Base-by-base conservation (phyloP, 1,140 invertebrate genomes). In the Philotrypesis tridentata region DNA sequence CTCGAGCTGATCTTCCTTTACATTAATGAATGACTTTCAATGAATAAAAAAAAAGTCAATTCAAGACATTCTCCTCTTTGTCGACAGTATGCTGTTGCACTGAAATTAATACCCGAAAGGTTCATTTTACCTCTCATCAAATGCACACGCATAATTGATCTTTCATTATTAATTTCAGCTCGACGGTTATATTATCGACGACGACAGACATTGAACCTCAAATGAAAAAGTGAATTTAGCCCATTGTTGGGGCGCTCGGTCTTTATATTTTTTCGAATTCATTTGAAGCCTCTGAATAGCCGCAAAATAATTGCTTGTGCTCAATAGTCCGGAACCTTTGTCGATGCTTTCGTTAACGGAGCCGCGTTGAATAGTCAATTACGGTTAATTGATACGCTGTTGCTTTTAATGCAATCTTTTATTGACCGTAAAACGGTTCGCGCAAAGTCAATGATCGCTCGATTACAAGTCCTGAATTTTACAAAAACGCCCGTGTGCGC, bases 21-120 rank as follows among this genome's bases (percentile, higher is more conserved):
- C 29, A 0, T 63, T 5, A 76, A 76, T 27, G 60, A 3, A 17
- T 65, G 21, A 23, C 17, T 23, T 40, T 63, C 1, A 76, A 76
- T 65, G 60, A 40, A 76, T 65, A 55, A 55, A 55, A 76, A 76
- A 55, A 55, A 55, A 21, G 48, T 17, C 48, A 21, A 55, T 55
- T 55, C 48, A 3, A 55, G 48, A 43, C 12, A 43, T 43, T 7
- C 7, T 43, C 40, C 5, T 7, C 40, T 43, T 43, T 14, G 7
- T 43, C 12, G 33, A 37, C 3, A 37, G 40, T 43, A 43, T 43
- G 12, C 40, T 40, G 40, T 14, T 8, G 4, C 12, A 14, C 40
- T n/a, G 48, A n/a, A 55, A n/a, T 55, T 55, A 55, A 55, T 55
- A 55, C n/a, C 48, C n/a, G n/a, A n/a, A 17, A n/a, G 48, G 7